Conservation (phyloP, 2,888 invertebrate genomes). For the Enoplolaimus lenunculus region DNA sequence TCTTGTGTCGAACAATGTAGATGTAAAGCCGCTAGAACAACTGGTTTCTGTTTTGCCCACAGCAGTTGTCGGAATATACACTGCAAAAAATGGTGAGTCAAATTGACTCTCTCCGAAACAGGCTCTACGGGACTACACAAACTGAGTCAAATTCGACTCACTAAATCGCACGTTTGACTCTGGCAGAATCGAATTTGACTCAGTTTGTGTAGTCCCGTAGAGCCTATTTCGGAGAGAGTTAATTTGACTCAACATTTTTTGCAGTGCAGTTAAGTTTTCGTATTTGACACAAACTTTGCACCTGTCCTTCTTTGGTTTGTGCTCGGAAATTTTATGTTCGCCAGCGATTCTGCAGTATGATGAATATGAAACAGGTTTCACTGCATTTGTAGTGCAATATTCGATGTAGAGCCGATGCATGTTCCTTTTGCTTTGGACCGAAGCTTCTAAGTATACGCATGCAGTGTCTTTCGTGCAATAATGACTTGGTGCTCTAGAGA, state of each 20-base stretch:
- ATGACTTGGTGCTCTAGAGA: not conserved
- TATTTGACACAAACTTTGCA: slow-evolving; percentile 4
- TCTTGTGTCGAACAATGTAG: not conserved
- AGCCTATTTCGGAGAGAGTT: too few relatives aligned
- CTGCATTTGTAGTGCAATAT: not conserved
- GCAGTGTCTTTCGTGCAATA: not conserved
- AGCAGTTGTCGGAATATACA: not conserved
- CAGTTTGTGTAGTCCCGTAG: too few relatives aligned
- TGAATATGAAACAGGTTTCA: not conserved
- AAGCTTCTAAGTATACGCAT: not conserved
- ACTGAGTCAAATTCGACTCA: too few relatives aligned
- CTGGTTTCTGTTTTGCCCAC: not conserved
- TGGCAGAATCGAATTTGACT: too few relatives aligned
- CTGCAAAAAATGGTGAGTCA: too few relatives aligned
- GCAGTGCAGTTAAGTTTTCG: not conserved
- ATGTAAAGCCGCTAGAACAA: not conserved
- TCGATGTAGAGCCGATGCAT: slow-evolving; percentile 7
- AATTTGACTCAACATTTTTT: not conserved
- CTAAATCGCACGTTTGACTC: too few relatives aligned
- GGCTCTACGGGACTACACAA: too few relatives aligned
- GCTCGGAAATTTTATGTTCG: not conserved
- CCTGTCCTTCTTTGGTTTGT: not conserved
- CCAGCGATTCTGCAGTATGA: not conserved
- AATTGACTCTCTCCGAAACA: too few relatives aligned
- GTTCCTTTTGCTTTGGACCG: not conserved